These are phyloP conservation scores for Oplegnathus fasciatus DNA, from an alignment of 2,113 vertebrate species.

Conservation along the genomic window DNA sequence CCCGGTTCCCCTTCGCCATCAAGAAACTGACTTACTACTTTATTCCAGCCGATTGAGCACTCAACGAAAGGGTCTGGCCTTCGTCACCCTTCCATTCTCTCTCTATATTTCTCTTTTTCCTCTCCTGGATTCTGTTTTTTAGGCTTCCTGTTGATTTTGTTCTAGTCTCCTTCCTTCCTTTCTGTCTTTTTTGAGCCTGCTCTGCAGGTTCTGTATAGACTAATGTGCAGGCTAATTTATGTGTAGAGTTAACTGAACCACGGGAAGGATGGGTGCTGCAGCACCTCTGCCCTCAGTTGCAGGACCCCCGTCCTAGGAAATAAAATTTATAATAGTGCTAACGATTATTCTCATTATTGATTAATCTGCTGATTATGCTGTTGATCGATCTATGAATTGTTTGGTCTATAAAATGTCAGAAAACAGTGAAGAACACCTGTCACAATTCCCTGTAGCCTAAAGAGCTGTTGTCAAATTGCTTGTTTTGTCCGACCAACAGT, in stretches of 20 bases:
- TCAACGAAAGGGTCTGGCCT: constrained; percentile 64
- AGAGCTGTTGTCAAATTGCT: no score
- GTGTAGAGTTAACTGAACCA: not conserved
- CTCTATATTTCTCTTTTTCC: constrained; percentile 13
- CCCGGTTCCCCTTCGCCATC: constrained; percentile 61
- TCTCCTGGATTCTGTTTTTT: not conserved
- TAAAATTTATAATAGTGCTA: not conserved
- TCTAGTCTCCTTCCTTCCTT: constrained; percentile 8
- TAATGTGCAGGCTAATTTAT: constrained; percentile 13
- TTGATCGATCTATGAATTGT: not conserved
- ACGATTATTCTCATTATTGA: not conserved
- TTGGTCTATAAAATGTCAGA: not conserved
- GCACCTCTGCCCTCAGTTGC: no score
- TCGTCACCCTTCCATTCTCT: constrained; percentile 59
- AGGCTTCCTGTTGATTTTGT: constrained; percentile 1
- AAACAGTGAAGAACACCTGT: not conserved
- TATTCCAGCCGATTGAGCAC: constrained; percentile 76
- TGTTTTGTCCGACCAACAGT: not conserved
- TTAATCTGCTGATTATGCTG: no score
- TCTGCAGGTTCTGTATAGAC: not conserved
- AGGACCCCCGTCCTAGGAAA: not conserved
- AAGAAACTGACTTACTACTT: constrained; percentile 66
- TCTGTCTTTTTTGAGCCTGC: not conserved
- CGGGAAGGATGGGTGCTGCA: not conserved
- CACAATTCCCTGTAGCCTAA: not conserved